Evolutionary conservation across 2,888 invertebrate species (phyloP), one percentile per base, ranked within the genome.

Genomic region (Caenorhabditis becei): DNA sequence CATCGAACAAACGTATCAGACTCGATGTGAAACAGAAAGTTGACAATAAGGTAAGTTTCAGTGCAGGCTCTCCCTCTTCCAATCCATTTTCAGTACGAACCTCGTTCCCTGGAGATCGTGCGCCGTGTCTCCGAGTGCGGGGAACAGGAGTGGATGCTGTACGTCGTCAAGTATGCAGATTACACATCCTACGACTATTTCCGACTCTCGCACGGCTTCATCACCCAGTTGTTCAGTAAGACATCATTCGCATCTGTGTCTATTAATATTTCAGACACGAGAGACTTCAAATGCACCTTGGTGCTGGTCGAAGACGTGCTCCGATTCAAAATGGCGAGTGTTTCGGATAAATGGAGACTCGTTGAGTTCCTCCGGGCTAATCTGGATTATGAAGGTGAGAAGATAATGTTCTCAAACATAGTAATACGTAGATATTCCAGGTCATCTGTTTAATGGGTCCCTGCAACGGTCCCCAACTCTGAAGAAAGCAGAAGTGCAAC

Each of bases 161-260:
- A 63, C 37, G 26, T 63, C 56, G 49, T 72, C 32, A 72, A 63
- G 23, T n/a, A 72, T 72, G 63, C 72, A 72, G 72, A 72, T 72
- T 71, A 71, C 47, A 72, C 72, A 32, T 72, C 72, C n/a, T 71
- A 62, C 47, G 62, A 71, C 54, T 62, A 32, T 32, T 63, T 54
- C 41, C 32, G 44, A 32, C 63, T 71, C 10, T 62, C 62, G 11
- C 23, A 71, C 10, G 35, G 32, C 61, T 54, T 56, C 71, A 72
- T 72, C 23, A 63, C 37, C 28, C 71, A 61, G 71, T 54, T 71
- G 62, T 71, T 62, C 62, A 54, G 71, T 71, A 44, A 59, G 44
- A 56, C 20, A 41, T 28, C 47, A 24, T 37, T 49, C 51, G 18
- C 28, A 1, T 18, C 3, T 16, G 11, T 51, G 44, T 51, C 18